Base-by-base conservation (phyloP, 1,140 invertebrate genomes). In the Portunus trituberculatus region DNA sequence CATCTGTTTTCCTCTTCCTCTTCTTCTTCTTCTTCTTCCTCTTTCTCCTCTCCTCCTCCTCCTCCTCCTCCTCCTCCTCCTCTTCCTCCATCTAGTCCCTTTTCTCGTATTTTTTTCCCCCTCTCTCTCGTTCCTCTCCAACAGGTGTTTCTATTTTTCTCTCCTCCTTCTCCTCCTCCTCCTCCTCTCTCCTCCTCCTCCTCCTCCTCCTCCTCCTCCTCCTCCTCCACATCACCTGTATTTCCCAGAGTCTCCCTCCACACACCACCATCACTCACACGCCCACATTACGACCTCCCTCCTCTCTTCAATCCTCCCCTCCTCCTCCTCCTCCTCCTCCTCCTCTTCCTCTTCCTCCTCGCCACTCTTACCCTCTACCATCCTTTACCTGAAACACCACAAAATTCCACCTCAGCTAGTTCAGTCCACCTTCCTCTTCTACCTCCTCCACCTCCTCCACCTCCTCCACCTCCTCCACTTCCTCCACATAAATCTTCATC, bases 181-280 rank as follows among this genome's bases (percentile, higher is more conserved):
- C 7, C 59, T 12, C 7, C 59, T 25, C 7, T 76, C 20, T 76
- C 20, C 20, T 39, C n/a, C 67, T 7, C 67, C 16, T 76, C 67
- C 67, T 59, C 20, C n/a, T n/a, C n/a, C 67, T 7, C 67, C 20
- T 76, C 52, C 12, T 76, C n/a, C 20, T 76, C 20, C 20, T 39
- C n/a, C 67, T 7, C 67, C 16, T 76, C 67, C 67, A 76, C 67
- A 76, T 76, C n/a, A 76, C 67, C 25, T 76, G 67, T n/a, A 76
- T 76, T n/a, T 76, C n/a, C 20, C 20, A 20, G 20, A 25, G 67
- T n/a, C 67, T 76, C 20, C 67, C 67, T n/a, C 67, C 67, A 76
- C 67, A 76, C 67, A n/a, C 67, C 67, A n/a, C 67, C 67, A 76
- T 76, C 67, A 76, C 67, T 76, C 20, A 76, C 67, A 76, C 67